Percentiles rank a stretch among this genome's conserved stretches.
These are phyloP conservation scores for Meloidogyne hapla DNA, from an alignment of 1,140 invertebrate species.

Conservation along the genomic window DNA sequence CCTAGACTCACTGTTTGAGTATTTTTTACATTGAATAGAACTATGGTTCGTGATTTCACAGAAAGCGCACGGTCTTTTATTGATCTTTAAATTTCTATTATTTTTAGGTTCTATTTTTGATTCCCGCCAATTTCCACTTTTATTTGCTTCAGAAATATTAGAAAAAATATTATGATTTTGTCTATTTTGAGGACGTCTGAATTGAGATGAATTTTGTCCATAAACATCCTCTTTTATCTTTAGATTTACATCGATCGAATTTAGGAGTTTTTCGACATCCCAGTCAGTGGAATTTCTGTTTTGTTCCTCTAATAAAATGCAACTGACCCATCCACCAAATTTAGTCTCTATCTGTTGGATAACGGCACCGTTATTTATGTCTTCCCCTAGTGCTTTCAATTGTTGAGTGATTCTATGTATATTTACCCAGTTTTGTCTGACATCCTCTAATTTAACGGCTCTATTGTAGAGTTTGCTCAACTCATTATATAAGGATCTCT, in stretches of 20 bases:
- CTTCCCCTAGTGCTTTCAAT: too few species aligned
- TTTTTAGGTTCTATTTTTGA: not conserved
- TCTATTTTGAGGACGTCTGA: not conserved
- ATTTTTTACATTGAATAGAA: not conserved
- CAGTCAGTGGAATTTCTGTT: not conserved
- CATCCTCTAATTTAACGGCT: too few species aligned
- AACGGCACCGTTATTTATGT: too few species aligned
- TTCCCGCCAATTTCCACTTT: not conserved
- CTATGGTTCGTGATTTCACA: not conserved
- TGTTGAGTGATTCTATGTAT: too few species aligned
- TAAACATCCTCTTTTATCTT: not conserved
- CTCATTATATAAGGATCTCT: too few species aligned
- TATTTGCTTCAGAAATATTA: not conserved
- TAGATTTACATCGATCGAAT: not conserved
- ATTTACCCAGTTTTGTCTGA: too few species aligned
- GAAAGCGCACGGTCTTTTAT: conserved; percentile 7
- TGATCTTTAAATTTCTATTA: not conserved
- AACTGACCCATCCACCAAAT: not conserved
- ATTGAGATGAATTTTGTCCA: not conserved
- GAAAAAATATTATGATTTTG: not conserved
- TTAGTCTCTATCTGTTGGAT: not conserved
- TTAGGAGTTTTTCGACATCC: not conserved
- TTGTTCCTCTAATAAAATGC: not conserved
- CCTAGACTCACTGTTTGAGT: not conserved
- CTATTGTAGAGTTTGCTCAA: too few species aligned